Evolutionary conservation across 2,113 vertebrate genomes (phyloP).

Genomic region (Poecile atricapillus): DNA sequence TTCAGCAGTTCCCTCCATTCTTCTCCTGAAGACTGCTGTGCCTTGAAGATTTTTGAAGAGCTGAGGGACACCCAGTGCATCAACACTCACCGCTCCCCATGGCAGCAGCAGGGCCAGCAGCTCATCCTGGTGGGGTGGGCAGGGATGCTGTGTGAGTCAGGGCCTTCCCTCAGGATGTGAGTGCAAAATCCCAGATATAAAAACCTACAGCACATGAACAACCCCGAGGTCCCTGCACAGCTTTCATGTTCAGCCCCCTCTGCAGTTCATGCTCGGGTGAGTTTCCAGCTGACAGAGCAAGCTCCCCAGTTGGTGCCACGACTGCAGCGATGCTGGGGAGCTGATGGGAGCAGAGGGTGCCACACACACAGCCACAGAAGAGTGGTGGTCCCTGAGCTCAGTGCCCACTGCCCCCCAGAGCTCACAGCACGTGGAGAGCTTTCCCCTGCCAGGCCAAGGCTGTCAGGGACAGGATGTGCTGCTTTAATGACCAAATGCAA

Average conservation of each 20-base stretch:
- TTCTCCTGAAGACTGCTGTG: neutral
- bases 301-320: neutral
- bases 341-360: neutral
- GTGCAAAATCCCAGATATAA: neutral
- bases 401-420: neutral
- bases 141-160: neutral
- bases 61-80: neutral
- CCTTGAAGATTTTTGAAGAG: neutral
- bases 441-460: neutral
- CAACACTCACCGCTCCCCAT: neutral
- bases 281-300: neutral
- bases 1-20: neutral
- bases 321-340: neutral
- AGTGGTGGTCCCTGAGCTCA: neutral
- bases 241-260: neutral
- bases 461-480: neutral
- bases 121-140: neutral
- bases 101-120: neutral
- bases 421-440: neutral
- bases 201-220: neutral
- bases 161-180: neutral
- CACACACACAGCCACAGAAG: rapidly evolving
- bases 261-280: neutral
- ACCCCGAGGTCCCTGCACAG: neutral
- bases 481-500: neutral